A percentile compares a stretch with the other conserved stretches of the same genome.
These are phyloP conservation scores for Cremastobaeus sp. DNA, from an alignment of 2,888 invertebrate genomes.

Conservation along the genomic window DNA sequence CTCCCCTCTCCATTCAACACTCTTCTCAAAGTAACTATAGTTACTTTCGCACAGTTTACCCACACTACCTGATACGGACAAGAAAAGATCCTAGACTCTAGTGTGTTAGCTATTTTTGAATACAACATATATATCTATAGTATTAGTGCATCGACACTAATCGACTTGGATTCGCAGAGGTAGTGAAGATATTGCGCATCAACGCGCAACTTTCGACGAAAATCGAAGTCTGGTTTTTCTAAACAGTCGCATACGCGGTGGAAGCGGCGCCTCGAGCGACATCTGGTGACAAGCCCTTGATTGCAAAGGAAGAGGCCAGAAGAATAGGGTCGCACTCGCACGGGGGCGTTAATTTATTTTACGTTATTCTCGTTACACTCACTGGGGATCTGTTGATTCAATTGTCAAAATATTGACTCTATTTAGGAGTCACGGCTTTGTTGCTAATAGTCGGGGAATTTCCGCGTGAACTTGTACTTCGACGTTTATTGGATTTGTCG, in stretches of 20 bases:
- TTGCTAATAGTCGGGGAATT: neutral
- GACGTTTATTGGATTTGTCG: too few species aligned
- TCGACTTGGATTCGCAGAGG: slow-evolving; percentile 43
- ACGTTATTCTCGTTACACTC: slow-evolving; percentile 12
- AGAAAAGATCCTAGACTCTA: too few species aligned
- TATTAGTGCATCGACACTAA: slow-evolving; percentile 26
- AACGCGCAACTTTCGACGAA: neutral
- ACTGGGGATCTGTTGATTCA: neutral
- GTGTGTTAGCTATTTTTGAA: too few species aligned
- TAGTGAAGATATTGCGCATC: slow-evolving; percentile 8
- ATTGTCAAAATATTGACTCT: slow-evolving; percentile 30
- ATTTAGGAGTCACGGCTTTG: neutral
- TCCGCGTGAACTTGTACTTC: too few species aligned
- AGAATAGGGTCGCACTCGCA: slow-evolving; percentile 13
- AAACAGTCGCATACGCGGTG: too few species aligned
- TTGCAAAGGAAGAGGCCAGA: neutral
- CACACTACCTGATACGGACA: too few species aligned
- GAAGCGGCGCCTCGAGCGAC: slow-evolving; percentile 1
- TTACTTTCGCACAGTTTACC: too few species aligned
- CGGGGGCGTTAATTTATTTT: slow-evolving; percentile 16
- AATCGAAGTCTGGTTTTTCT: too few species aligned
- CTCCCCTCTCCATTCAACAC: too few species aligned
- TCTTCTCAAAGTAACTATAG: too few species aligned
- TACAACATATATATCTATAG: slow-evolving; percentile 29
- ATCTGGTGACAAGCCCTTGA: slow-evolving; percentile 1